phyloP scores from a whole-genome alignment of 2,888 invertebrate species.

The Dysmachus trigonus region DNA sequence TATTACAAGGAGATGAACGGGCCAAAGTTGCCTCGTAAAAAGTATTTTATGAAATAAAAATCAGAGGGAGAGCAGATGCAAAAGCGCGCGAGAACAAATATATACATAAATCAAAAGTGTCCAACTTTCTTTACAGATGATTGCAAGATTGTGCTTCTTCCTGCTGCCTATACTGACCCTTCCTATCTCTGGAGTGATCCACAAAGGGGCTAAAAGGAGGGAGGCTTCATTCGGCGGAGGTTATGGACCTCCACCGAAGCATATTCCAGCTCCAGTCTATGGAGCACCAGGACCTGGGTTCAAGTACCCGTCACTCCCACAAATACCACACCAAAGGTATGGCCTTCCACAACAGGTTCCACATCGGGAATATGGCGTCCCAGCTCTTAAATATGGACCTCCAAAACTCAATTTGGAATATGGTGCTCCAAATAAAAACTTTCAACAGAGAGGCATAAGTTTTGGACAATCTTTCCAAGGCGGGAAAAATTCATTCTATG shows the following conservation, averaged over 20 bases:
- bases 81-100: neutral
- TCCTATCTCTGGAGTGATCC: conserved; percentile 54
- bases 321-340: conserved; percentile 66
- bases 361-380: conserved; percentile 60
- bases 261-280: conserved; percentile 68
- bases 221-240: conserved; percentile 61
- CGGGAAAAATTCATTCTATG: conserved; percentile 53
- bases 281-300: conserved; percentile 67
- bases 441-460: conserved; percentile 48
- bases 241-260: conserved; percentile 67
- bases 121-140: conserved; percentile 50
- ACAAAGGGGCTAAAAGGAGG: conserved; percentile 56
- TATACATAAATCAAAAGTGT: neutral
- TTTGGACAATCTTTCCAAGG: conserved; percentile 32
- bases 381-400: conserved; percentile 65
- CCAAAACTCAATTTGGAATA: conserved; percentile 66
- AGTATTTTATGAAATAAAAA: neutral
- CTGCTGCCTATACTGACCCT: conserved; percentile 28
- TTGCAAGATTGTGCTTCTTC: conserved; percentile 55
- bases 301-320: conserved; percentile 63
- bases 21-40: neutral
- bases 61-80: neutral
- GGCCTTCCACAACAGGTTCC: conserved; percentile 57
- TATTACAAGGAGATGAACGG: conserved; percentile 14
- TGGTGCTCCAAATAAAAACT: conserved; percentile 59